Percentiles rank a stretch among this genome's conserved stretches.
Conservation (phyloP, 1,140 invertebrate species). For the Aporrectodea caliginosa region DNA sequence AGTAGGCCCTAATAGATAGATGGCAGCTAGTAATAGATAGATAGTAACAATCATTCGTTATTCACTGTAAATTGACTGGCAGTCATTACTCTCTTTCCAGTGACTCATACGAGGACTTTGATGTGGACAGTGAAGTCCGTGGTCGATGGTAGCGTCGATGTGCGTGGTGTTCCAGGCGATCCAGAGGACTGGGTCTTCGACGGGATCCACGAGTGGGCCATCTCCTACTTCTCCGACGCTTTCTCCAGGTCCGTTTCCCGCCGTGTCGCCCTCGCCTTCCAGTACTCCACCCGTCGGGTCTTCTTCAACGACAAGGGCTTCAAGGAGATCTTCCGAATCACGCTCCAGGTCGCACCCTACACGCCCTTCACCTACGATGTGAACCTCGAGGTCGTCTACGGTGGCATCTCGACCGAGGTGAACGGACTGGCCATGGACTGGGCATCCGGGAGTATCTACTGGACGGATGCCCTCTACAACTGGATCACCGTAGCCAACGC, state of each 20-base stretch:
- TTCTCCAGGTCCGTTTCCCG: background rate
- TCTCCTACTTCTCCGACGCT: background rate
- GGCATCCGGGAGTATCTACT: conserved; percentile 20
- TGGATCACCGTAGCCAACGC: conserved; percentile 27
- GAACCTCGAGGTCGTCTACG: conserved; percentile 59
- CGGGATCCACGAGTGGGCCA: background rate
- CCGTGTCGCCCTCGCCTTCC: conserved; percentile 15
- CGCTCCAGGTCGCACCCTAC: background rate
- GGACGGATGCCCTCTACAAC: conserved; percentile 29
- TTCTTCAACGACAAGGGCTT: conserved; percentile 27
- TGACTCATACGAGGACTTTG: conserved; percentile 1
- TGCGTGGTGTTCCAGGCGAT: conserved; percentile 11
- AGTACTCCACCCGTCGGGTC: conserved; percentile 8
- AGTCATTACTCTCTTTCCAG: too few species aligned
- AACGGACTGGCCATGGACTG: conserved; percentile 28
- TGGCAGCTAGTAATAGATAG: too few species aligned
- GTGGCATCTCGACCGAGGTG: conserved; percentile 21
- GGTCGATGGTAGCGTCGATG: background rate
- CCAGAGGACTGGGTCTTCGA: conserved; percentile 17
- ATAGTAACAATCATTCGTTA: too few species aligned
- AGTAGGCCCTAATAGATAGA: too few species aligned
- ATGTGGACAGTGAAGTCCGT: conserved; percentile 16
- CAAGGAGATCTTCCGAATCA: conserved; percentile 15
- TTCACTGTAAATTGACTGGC: too few species aligned
- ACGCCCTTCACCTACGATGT: background rate